phyloP scores from a whole-genome alignment of 2,888 invertebrate species.

The Chironomus tentans region DNA sequence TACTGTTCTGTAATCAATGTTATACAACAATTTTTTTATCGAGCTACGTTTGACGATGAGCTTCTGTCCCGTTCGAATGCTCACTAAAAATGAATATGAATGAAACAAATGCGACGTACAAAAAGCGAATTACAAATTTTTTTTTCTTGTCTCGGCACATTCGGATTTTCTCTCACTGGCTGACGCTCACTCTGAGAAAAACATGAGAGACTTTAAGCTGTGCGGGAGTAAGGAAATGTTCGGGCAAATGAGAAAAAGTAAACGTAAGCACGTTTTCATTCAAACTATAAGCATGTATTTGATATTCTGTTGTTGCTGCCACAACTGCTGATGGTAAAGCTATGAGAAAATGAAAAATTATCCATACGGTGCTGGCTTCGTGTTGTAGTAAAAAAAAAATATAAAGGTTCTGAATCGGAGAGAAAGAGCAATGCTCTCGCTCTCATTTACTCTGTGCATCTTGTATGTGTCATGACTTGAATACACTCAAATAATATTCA shows the following conservation, averaged over 20 bases:
- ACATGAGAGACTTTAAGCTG: too few relatives aligned
- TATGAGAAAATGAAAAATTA: too few relatives aligned
- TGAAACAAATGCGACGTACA: conserved; percentile 1
- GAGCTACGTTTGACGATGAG: conserved; percentile 14
- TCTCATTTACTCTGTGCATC: neutral
- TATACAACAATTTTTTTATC: conserved; percentile 24
- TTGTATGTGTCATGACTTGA: too few relatives aligned
- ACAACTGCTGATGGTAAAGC: too few relatives aligned
- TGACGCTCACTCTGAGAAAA: too few relatives aligned
- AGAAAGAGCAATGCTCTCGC: neutral
- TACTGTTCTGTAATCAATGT: conserved; percentile 26
- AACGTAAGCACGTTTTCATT: neutral
- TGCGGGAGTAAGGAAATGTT: neutral
- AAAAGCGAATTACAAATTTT: neutral
- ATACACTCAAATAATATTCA: too few relatives aligned
- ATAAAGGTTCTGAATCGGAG: neutral
- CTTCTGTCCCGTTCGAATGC: conserved; percentile 18
- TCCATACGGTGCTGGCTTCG: neutral
- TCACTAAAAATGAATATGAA: conserved; percentile 23
- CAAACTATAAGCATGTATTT: neutral
- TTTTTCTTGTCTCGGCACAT: too few relatives aligned
- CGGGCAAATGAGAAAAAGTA: neutral
- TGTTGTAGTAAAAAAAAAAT: too few relatives aligned
- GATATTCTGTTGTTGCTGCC: neutral
- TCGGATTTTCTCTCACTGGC: neutral